These are phyloP conservation scores for Eupithecia insigniata DNA, from an alignment of 2,888 invertebrate species.

Conservation along the genomic window DNA sequence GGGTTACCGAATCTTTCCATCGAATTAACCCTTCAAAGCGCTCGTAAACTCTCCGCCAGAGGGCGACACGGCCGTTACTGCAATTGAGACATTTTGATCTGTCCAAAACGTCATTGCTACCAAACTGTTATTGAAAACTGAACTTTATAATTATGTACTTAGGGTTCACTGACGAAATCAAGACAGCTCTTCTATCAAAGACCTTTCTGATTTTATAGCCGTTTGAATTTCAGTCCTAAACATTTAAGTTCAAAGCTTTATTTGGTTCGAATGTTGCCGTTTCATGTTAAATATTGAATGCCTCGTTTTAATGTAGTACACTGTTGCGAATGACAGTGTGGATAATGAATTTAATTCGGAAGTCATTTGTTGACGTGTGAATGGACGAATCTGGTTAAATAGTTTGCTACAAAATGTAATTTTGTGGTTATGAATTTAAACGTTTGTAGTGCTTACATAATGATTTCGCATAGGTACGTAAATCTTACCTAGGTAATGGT, in stretches of 20 bases:
- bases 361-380: conserved; percentile 19
- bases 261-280: background rate
- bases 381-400: conserved; percentile 29
- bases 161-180: background rate
- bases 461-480: background rate
- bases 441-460: background rate
- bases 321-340: conserved; percentile 50
- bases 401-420: conserved; percentile 16
- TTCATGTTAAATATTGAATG: conserved; percentile 58
- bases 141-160: conserved; percentile 3
- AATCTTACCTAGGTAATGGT: background rate
- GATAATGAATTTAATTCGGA: conserved; percentile 54
- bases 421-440: background rate
- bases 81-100: conserved; percentile 66
- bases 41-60: conserved; percentile 61
- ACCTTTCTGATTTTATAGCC: background rate
- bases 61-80: conserved; percentile 68
- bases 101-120: conserved; percentile 8
- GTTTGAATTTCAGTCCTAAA: background rate
- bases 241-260: background rate
- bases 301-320: conserved; percentile 61
- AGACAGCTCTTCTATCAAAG: background rate
- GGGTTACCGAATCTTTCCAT: conserved; percentile 71
- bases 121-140: conserved; percentile 15
- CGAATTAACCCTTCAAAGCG: conserved; percentile 76